These are phyloP conservation scores for Wasmannia auropunctata DNA, from an alignment of 1,140 invertebrate genomes.

Conservation along the genomic window DNA sequence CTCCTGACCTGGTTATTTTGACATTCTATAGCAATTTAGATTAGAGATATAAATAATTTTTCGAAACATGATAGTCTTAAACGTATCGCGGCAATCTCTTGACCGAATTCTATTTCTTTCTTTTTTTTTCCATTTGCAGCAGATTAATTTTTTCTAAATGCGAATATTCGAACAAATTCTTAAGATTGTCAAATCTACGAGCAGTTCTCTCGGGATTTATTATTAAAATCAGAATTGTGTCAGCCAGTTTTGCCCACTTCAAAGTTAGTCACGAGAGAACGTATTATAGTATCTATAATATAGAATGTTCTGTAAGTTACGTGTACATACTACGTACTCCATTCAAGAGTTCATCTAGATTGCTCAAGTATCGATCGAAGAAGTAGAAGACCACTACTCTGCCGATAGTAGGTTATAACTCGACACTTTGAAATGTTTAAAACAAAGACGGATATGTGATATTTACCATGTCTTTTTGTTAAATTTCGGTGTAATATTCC, in stretches of 20 bases:
- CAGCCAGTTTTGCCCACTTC: neutral
- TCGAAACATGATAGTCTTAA: neutral
- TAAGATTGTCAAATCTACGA: too few species aligned
- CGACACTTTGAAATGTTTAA: too few species aligned
- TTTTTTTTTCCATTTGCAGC: neutral
- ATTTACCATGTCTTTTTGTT: neutral
- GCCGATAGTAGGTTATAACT: slow-evolving; percentile 25
- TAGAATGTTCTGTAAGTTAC: neutral
- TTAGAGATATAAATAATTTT: neutral
- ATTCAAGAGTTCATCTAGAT: neutral
- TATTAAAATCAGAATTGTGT: neutral
- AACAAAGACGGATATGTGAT: neutral
- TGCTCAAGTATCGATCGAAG: slow-evolving; percentile 2
- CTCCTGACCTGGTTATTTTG: neutral
- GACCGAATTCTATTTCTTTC: neutral
- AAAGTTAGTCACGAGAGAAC: neutral
- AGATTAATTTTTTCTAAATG: neutral
- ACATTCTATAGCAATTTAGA: neutral
- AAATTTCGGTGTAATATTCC: neutral
- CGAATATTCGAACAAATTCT: too few species aligned
- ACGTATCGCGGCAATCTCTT: neutral
- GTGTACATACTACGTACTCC: neutral
- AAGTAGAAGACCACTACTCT: slow-evolving; percentile 14
- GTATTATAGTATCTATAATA: neutral
- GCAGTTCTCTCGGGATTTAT: neutral